Evolutionary conservation across 2,888 invertebrate genomes (phyloP), one percentile per base, ranked within the genome.

Genomic region (Drosophila dives): DNA sequence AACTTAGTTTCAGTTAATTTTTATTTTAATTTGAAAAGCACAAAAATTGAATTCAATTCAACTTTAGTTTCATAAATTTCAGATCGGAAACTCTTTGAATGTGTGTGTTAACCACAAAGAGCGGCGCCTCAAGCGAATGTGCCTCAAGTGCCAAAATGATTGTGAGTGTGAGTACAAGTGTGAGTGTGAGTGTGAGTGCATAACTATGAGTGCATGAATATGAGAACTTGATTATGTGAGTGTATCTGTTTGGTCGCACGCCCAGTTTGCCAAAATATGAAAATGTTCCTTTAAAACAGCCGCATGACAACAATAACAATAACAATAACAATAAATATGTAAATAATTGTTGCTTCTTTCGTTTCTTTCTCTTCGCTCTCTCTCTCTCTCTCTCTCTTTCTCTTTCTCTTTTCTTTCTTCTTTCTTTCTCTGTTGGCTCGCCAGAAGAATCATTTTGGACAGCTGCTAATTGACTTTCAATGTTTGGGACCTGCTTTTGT

Each of bases 391-490:
- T 20, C 2, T 15, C 29, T 29, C 6, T 23, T 23, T 6, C 29
- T 23, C 64, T 8, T 15, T 29, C 2, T 34, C 12, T n/a, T 10
- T 17, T n/a, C 34, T 2, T n/a, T 29, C 8, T 15, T 36, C n/a
- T 15, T n/a, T 23, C 3, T 36, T 23, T 7, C 32, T 8, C 38
- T 42, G 45, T 45, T 15, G 23, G 15, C 15, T 34, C 23, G 26
- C 36, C 51, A 61, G 80, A 63, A 89, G 89, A 89, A 89, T 86
- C 76, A 80, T 83, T 80, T 75, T 63, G 73, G 81, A 72, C 77
- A 71, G 71, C 75, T 64, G 87, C 85, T 86, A 86, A 86, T 86
- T 86, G 85, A 86, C 87, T 86, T 86, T 89, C 85, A 86, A 74
- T 86, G 85, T 89, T 85, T 75, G 77, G 63, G 64, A 40, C 65